A percentile compares a stretch with the other conserved stretches of the same genome.
These are phyloP conservation scores for Pseudachorutes palmiensis DNA, from an alignment of 1,140 invertebrate genomes.

Conservation along the genomic window DNA sequence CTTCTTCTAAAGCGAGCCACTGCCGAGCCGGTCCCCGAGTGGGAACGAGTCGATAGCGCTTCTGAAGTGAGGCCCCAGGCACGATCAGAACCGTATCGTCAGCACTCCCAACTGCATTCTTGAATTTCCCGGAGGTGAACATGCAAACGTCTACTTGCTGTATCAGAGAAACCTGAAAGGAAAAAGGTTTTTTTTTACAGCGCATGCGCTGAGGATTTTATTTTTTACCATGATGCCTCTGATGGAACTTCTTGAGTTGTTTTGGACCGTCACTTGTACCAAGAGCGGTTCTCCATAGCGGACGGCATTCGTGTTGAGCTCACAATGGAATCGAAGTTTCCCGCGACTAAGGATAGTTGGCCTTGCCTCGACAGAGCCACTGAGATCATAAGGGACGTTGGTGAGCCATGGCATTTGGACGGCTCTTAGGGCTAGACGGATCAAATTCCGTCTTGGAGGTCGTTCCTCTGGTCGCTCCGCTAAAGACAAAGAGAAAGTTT, in stretches of 20 bases:
- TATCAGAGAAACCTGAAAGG: slow-evolving; percentile 66
- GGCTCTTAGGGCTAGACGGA: slow-evolving; percentile 55
- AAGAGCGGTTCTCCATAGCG: slow-evolving; percentile 55
- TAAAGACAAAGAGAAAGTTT: slow-evolving; percentile 40
- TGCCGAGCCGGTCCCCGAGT: slow-evolving; percentile 64
- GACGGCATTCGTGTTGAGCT: slow-evolving; percentile 70
- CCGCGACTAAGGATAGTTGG: slow-evolving; percentile 53
- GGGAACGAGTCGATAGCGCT: slow-evolving; percentile 75
- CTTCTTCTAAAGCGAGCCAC: slow-evolving; percentile 45
- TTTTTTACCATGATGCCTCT: slow-evolving; percentile 73
- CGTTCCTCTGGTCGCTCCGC: slow-evolving; percentile 68
- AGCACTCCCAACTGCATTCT: slow-evolving; percentile 82
- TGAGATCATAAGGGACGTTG: slow-evolving; percentile 18
- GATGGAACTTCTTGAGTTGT: slow-evolving; percentile 91
- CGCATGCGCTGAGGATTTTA: neutral
- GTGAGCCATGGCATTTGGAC: slow-evolving; percentile 28
- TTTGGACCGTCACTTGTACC: slow-evolving; percentile 75
- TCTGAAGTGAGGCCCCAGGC: slow-evolving; percentile 60
- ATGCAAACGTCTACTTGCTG: slow-evolving; percentile 98
- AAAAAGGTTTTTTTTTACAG: neutral
- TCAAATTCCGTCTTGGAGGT: slow-evolving; percentile 59
- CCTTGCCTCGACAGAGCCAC: slow-evolving; percentile 31
- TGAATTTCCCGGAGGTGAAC: slow-evolving; percentile 98
- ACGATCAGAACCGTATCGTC: slow-evolving; percentile 50
- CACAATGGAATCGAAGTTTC: slow-evolving; percentile 68